phyloP scores from a whole-genome alignment of 2,888 invertebrate genomes.

The Archaeoteleia sp. region DNA sequence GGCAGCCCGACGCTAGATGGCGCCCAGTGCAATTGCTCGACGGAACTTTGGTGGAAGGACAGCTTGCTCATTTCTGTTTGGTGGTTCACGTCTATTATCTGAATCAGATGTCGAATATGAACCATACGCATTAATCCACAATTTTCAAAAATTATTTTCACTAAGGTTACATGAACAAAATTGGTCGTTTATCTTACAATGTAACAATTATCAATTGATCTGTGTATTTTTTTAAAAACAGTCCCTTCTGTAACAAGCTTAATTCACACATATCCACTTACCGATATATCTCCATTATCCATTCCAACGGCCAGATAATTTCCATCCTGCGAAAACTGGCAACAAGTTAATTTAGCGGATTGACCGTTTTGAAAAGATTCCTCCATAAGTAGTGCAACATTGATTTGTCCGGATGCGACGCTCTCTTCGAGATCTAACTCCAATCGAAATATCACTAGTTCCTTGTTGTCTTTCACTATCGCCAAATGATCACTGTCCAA shows the following conservation, averaged over 20 bases:
- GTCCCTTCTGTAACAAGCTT: not conserved
- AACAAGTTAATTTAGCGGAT: constrained; percentile 57
- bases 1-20: constrained; percentile 59
- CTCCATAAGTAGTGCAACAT: constrained; percentile 23
- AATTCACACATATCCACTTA: constrained; percentile 72
- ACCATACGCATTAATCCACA: too few relatives aligned
- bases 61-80: constrained; percentile 56
- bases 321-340: constrained; percentile 77
- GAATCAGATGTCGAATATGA: constrained; percentile 22
- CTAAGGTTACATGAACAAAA: too few relatives aligned
- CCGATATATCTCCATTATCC: constrained; percentile 79
- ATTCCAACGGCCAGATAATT: constrained; percentile 80
- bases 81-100: constrained; percentile 63
- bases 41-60: constrained; percentile 61
- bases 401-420: constrained; percentile 22
- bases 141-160: too few relatives aligned
- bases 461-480: constrained; percentile 56
- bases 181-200: too few relatives aligned
- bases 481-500: constrained; percentile 58
- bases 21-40: constrained; percentile 68
- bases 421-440: constrained; percentile 35
- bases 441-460: constrained; percentile 58
- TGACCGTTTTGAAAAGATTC: constrained; percentile 16
- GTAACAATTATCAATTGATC: not conserved
- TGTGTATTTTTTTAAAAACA: not conserved